A percentile compares a stretch with the other conserved stretches of the same genome.
Evolutionary conservation across 2,888 invertebrate species (phyloP).

Genomic region (Drosophila acutilabella): DNA sequence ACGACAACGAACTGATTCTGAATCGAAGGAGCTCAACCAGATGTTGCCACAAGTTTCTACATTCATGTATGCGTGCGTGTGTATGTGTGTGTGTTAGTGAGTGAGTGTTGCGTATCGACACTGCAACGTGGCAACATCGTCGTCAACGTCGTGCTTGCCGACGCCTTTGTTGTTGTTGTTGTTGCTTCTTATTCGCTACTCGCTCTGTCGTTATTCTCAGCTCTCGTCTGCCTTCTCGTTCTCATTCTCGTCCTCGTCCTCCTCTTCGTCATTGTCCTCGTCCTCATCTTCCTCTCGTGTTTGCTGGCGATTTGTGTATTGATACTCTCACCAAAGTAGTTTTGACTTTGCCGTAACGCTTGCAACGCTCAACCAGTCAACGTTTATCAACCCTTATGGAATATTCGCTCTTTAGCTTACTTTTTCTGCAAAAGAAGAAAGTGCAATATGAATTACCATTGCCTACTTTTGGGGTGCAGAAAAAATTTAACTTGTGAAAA

Average conservation of each 20-base stretch:
- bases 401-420: neutral
- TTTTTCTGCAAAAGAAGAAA: neutral
- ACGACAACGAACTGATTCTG: slow-evolving; percentile 82
- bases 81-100: neutral
- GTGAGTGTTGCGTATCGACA: slow-evolving; percentile 48
- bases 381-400: slow-evolving; percentile 14
- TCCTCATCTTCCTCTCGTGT: slow-evolving; percentile 46
- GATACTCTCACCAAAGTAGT: slow-evolving; percentile 26
- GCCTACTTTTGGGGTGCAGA: slow-evolving; percentile 40
- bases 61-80: slow-evolving; percentile 31
- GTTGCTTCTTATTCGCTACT: slow-evolving; percentile 3
- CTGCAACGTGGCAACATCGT: slow-evolving; percentile 70
- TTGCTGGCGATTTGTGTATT: slow-evolving; percentile 26
- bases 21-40: slow-evolving; percentile 83
- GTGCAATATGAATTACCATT: slow-evolving; percentile 1
- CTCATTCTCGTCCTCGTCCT: slow-evolving; percentile 9
- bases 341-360: slow-evolving; percentile 11
- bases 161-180: slow-evolving; percentile 33
- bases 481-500: no score
- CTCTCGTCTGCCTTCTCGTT: slow-evolving; percentile 36
- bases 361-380: neutral
- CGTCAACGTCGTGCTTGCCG: slow-evolving; percentile 49
- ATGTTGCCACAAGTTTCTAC: slow-evolving; percentile 75
- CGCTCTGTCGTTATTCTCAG: slow-evolving; percentile 20
- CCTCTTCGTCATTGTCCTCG: neutral